Evolutionary conservation across 2,113 vertebrate genomes (phyloP).

Genomic region (Fregetta grallaria): DNA sequence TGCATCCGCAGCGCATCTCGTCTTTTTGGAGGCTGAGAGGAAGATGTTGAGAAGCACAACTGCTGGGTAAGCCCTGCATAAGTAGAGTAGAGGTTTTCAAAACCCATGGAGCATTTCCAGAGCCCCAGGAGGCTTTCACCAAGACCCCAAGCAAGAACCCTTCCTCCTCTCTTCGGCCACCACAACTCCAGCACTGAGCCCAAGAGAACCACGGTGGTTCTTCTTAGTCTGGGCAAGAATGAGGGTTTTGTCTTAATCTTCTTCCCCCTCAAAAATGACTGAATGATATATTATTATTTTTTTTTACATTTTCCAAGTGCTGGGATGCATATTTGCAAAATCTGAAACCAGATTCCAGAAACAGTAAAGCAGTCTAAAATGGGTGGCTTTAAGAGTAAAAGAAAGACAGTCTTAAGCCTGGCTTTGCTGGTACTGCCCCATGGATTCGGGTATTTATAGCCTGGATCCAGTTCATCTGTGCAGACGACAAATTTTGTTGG

Average conservation of each 20-base stretch:
- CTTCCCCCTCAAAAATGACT: neutral
- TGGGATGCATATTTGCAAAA: neutral
- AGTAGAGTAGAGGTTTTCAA: neutral
- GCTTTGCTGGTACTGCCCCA: neutral
- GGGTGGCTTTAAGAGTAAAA: neutral
- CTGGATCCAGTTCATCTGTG: neutral
- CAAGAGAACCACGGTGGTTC: rapidly evolving
- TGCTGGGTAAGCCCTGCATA: neutral
- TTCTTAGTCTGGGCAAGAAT: neutral
- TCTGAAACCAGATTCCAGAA: neutral
- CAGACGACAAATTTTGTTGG: neutral
- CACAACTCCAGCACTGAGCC: rapidly evolving
- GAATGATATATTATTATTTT: neutral
- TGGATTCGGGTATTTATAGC: neutral
- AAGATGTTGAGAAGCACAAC: neutral
- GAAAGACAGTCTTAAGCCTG: neutral
- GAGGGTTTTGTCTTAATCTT: neutral
- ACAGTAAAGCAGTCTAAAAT: neutral
- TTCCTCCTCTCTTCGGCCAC: neutral
- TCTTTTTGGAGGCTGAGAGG: neutral
- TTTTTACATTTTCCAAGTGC: neutral
- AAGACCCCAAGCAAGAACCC: neutral
- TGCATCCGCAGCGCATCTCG: neutral
- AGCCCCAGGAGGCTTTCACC: neutral
- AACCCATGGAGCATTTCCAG: neutral